These are phyloP conservation scores for Agonum fuliginosum DNA, from an alignment of 2,888 invertebrate genomes.

Conservation along the genomic window DNA sequence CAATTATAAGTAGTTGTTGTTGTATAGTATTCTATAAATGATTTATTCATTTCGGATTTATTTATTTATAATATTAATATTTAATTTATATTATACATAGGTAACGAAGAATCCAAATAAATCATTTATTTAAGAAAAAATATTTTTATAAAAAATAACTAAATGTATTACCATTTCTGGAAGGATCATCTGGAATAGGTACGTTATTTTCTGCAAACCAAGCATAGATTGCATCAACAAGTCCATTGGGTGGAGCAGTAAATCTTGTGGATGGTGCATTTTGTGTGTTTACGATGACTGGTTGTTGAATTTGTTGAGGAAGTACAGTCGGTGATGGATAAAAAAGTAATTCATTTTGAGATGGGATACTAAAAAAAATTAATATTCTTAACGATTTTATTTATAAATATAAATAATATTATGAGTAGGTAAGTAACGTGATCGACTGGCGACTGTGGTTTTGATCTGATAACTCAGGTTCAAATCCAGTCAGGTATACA, in stretches of 20 bases:
- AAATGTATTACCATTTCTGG: conserved; percentile 44
- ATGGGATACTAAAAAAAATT: conserved; percentile 44
- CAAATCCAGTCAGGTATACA: no score
- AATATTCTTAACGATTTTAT: conserved; percentile 2
- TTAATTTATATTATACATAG: no score
- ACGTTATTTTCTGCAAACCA: conserved; percentile 56
- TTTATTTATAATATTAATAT: no score
- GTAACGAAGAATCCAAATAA: no score
- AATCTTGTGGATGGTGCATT: conserved; percentile 42
- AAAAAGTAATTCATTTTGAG: conserved; percentile 53
- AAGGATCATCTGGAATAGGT: conserved; percentile 46
- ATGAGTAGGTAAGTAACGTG: neutral
- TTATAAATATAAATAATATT: neutral
- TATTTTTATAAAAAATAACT: conserved; percentile 7
- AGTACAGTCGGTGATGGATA: conserved; percentile 26
- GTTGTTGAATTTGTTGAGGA: conserved; percentile 3
- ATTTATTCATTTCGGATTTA: no score
- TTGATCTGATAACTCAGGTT: no score
- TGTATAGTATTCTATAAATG: no score
- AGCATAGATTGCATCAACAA: conserved; percentile 46
- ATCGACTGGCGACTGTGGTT: no score
- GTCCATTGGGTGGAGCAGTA: conserved; percentile 48
- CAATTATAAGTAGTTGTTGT: no score
- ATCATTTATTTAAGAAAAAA: no score
- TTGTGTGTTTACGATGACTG: conserved; percentile 22